Evolutionary conservation across 2,797 vertebrate species (phyloP).

Genomic region (Antennarius maculatus): DNA sequence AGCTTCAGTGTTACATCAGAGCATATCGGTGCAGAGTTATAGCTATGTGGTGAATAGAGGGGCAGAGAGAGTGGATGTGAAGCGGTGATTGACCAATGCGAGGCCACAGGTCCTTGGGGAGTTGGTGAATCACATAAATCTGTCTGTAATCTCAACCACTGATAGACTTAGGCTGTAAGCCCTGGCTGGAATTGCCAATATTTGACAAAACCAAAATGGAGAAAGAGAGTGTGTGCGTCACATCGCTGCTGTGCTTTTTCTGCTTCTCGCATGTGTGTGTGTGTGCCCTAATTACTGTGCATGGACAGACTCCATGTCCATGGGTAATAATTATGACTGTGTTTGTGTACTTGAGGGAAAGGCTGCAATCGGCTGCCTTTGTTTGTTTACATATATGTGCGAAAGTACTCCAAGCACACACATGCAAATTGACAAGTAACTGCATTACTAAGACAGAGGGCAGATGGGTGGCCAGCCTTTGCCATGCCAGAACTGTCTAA

Average conservation of each 20-base stretch:
- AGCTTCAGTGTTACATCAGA: constrained; percentile 50
- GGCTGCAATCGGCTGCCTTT: constrained; percentile 38
- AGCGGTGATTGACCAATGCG: constrained; percentile 76
- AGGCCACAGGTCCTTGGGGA: constrained; percentile 71
- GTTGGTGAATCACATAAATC: constrained; percentile 78
- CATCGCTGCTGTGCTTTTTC: constrained; percentile 41
- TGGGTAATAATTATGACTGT: constrained; percentile 53
- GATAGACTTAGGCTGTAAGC: constrained; percentile 79
- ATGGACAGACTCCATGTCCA: constrained; percentile 56
- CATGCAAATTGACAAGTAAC: constrained; percentile 60
- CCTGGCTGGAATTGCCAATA: constrained; percentile 75
- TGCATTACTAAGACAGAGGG: constrained; percentile 72
- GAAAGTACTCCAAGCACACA: constrained; percentile 42
- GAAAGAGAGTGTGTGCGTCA: constrained; percentile 22
- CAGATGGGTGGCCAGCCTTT: constrained; percentile 76
- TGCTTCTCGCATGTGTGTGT: constrained; percentile 30
- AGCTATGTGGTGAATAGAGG: constrained; percentile 47
- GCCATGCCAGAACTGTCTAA: constrained; percentile 72
- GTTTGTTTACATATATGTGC: constrained; percentile 53
- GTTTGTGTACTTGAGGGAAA: constrained; percentile 50
- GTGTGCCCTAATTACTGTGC: constrained; percentile 62
- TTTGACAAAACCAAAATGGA: constrained; percentile 77
- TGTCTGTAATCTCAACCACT: constrained; percentile 82
- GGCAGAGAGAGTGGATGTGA: constrained; percentile 65
- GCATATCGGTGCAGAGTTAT: constrained; percentile 47